phyloP scores from a whole-genome alignment of 2,888 invertebrate genomes.

The Conus canariensis region DNA sequence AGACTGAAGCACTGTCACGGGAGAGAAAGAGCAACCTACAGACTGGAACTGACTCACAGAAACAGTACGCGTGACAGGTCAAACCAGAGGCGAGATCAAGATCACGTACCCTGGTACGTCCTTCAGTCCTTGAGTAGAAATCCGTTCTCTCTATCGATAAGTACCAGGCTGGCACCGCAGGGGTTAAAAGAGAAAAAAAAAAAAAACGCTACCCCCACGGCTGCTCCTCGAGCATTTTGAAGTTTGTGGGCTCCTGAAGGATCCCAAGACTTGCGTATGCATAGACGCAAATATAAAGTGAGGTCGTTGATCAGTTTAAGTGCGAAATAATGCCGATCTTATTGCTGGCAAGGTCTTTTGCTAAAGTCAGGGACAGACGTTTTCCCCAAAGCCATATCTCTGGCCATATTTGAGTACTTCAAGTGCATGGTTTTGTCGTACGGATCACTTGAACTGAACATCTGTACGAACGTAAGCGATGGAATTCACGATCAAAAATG shows the following conservation, averaged over 20 bases:
- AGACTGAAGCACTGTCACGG: neutral
- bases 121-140: neutral
- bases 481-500: too few species aligned
- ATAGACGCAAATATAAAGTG: too few species aligned
- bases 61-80: slow-evolving; percentile 8
- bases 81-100: neutral
- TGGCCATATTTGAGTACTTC: too few species aligned
- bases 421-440: too few species aligned
- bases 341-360: too few species aligned
- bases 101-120: neutral
- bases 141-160: neutral
- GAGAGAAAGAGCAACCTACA: neutral
- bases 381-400: too few species aligned
- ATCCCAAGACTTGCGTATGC: neutral
- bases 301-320: too few species aligned
- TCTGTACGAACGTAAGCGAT: too few species aligned
- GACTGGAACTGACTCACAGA: neutral
- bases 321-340: too few species aligned
- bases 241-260: neutral
- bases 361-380: too few species aligned
- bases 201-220: neutral
- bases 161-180: neutral
- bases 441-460: too few species aligned
- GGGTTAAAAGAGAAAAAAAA: neutral
- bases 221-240: neutral